Conservation (phyloP, 2,888 invertebrate genomes). For the Esperia sulphurella region DNA sequence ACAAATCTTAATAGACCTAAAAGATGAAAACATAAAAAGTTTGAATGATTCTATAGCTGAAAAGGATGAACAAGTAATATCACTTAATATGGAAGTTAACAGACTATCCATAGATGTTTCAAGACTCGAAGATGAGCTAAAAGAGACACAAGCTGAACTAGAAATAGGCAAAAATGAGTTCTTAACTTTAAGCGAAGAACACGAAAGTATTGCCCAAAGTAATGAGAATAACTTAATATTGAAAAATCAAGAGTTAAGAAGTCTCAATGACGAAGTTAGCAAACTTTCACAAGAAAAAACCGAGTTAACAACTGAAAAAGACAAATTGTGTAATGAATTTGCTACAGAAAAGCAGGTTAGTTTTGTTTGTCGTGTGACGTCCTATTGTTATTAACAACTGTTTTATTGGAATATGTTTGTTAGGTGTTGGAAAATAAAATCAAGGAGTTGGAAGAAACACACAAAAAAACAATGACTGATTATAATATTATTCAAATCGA, state of each 20-base stretch:
- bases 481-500: slow-evolving; percentile 29
- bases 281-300: slow-evolving; percentile 29
- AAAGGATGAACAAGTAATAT: slow-evolving; percentile 52
- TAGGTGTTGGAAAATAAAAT: slow-evolving; percentile 49
- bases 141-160: slow-evolving; percentile 52
- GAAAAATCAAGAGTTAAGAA: slow-evolving; percentile 51
- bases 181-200: slow-evolving; percentile 45
- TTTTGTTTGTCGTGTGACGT: slow-evolving; percentile 33
- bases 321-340: slow-evolving; percentile 29
- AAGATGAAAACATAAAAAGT: slow-evolving; percentile 49
- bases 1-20: slow-evolving; percentile 49
- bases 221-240: slow-evolving; percentile 39
- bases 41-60: slow-evolving; percentile 46
- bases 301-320: slow-evolving; percentile 31
- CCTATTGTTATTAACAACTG: slow-evolving; percentile 14
- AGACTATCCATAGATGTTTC: slow-evolving; percentile 41
- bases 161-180: slow-evolving; percentile 59
- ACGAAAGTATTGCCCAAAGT: slow-evolving; percentile 37
- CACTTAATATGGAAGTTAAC: slow-evolving; percentile 57
- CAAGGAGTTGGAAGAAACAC: slow-evolving; percentile 30
- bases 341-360: slow-evolving; percentile 56
- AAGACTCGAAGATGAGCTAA: slow-evolving; percentile 50
- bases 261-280: slow-evolving; percentile 41
- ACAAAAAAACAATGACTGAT: slow-evolving; percentile 26
- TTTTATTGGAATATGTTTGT: slow-evolving; percentile 28